Percentiles rank a stretch among this genome's conserved stretches.
phyloP scores from a whole-genome alignment of 1,140 invertebrate species.

The Zaprionus taronus region DNA sequence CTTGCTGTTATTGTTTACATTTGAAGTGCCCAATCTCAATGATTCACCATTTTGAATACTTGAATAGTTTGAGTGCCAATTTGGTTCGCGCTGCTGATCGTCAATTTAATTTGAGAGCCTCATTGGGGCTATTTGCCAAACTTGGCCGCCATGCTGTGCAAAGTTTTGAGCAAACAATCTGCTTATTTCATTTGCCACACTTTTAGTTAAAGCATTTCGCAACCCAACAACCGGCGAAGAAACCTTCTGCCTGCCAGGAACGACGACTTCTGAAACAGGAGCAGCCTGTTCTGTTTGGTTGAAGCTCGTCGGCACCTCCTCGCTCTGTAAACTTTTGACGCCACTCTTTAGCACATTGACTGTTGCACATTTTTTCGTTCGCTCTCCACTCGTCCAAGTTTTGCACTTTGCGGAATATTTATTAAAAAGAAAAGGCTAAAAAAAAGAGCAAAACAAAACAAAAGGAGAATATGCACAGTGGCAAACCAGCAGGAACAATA shows the following conservation, averaged over 20 bases:
- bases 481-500: neutral
- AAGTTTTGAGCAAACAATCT: conserved; percentile 63
- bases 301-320: conserved; percentile 29
- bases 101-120: conserved; percentile 46
- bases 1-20: neutral
- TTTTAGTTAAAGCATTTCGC: conserved; percentile 61
- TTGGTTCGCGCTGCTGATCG: conserved; percentile 16
- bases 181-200: conserved; percentile 45
- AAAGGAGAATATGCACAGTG: conserved; percentile 21
- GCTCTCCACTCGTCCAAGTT: conserved; percentile 54
- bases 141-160: conserved; percentile 14
- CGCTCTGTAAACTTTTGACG: conserved; percentile 61
- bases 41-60: neutral
- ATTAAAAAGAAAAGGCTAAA: conserved; percentile 60
- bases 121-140: neutral
- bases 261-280: neutral
- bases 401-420: conserved; percentile 72
- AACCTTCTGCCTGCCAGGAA: conserved; percentile 28
- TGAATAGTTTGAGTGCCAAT: conserved; percentile 2
- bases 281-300: neutral
- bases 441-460: conserved; percentile 15
- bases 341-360: conserved; percentile 72
- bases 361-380: conserved; percentile 68
- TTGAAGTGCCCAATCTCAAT: neutral
- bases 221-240: conserved; percentile 48